Evolutionary conservation across 2,113 vertebrate genomes (phyloP), one percentile per base, ranked within the genome.

Genomic region (Prunella fulvescens): DNA sequence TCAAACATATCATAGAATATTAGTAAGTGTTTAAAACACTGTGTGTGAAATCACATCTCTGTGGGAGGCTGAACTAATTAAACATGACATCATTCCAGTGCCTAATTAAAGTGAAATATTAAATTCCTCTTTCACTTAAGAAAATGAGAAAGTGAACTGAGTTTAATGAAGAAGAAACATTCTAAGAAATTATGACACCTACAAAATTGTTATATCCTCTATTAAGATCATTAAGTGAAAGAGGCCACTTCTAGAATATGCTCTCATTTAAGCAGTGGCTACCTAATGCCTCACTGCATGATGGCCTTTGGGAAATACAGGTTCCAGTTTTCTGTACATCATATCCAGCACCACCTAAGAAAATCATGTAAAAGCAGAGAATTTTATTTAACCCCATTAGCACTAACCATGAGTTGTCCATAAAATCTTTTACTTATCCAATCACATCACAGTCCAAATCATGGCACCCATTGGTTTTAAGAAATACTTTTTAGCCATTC

Each of bases 31-130:
- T 69, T 86, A 80, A 88, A 90, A 67, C 28, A 56, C 25, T 74
- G 9, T 25, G 9, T 60, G 22, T 82, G 62, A 19, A 80, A 37
- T 85, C 40, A 64, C 23, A 12, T 69, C 45, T 76, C 78, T 80
- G 17, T 72, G 25, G 45, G 86, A 86, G 17, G 24, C 37, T 83
- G 37, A 92, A 77, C 66, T 77, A 88, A 90, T 92, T 90, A 90
- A 93, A 93, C 10, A 92, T 69, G 70, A 82, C 82, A 88, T 93
- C 71, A 95, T 77, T 71, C 45, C 25, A 31, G 11, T 40, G n/a
- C 28, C 42, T 83, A 95, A 93, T 92, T 90, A 88, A 88, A 82
- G 25, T 82, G 62, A 95, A 93, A 90, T 92, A 90, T 88, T 93
- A 82, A 93, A 88, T 40, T 92, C 19, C 67, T 92, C 53, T 93